Evolutionary conservation across 1,140 invertebrate genomes (phyloP).

Genomic region (Andricus grossulariae): DNA sequence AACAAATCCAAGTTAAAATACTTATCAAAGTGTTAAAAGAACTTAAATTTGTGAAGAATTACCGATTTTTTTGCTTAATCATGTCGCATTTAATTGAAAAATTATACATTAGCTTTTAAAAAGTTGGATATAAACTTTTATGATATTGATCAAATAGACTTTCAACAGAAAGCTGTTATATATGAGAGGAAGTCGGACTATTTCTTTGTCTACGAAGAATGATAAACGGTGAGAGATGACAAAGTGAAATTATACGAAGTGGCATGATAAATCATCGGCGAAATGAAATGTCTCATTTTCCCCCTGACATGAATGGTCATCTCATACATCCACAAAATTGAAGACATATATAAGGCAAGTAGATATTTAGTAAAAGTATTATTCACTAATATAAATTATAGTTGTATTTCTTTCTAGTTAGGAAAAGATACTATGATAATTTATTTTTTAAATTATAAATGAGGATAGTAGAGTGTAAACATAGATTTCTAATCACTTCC

Average conservation of each 20-base stretch:
- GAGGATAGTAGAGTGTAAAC: too few relatives aligned
- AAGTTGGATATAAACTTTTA: neutral
- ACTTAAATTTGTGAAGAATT: too few relatives aligned
- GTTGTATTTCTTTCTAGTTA: too few relatives aligned
- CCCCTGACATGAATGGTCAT: slow-evolving; percentile 20
- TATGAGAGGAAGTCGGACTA: slow-evolving; percentile 27
- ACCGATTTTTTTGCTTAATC: too few relatives aligned
- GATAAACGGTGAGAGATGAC: slow-evolving; percentile 21
- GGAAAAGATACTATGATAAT: too few relatives aligned
- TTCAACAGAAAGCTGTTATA: neutral
- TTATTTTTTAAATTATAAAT: too few relatives aligned
- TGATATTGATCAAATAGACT: neutral
- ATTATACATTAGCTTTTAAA: neutral
- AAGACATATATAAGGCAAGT: neutral
- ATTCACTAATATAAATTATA: too few relatives aligned
- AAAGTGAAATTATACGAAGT: slow-evolving; percentile 17
- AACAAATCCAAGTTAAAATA: too few relatives aligned
- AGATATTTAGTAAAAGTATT: too few relatives aligned
- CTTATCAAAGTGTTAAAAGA: too few relatives aligned
- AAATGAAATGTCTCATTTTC: slow-evolving; percentile 24
- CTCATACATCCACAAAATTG: neutral
- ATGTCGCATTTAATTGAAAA: neutral
- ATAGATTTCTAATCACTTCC: too few relatives aligned
- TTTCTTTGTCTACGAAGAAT: slow-evolving; percentile 18
- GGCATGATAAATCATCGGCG: slow-evolving; percentile 26